phyloP scores from a whole-genome alignment of 2,113 vertebrate genomes.

The Python bivittatus region DNA sequence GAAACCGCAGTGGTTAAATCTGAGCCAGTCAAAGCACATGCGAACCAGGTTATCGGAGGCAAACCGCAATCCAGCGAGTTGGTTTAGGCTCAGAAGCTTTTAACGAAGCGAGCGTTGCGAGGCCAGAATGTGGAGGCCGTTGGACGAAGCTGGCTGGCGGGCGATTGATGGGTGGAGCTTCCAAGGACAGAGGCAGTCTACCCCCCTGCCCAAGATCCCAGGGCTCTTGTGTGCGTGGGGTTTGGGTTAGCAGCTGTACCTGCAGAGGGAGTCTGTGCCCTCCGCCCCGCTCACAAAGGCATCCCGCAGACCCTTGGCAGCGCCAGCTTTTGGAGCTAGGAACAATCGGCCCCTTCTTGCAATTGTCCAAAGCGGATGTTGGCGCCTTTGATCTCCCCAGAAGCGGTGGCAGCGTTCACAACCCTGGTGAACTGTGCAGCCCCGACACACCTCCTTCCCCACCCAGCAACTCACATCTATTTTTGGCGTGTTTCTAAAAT shows the following conservation, averaged over 20 bases:
- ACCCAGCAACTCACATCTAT: not conserved
- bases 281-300: not conserved
- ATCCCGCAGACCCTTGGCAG: not conserved
- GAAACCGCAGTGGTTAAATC: too few species aligned
- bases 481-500: not conserved
- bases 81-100: too few species aligned
- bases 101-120: too few species aligned
- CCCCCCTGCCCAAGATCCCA: not conserved
- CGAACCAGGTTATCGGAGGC: too few species aligned
- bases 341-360: slow-evolving; percentile 5
- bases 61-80: too few species aligned
- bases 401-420: not conserved
- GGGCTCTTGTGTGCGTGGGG: not conserved
- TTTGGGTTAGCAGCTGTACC: not conserved
- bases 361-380: not conserved
- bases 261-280: not conserved
- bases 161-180: not conserved
- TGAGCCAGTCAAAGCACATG: too few species aligned
- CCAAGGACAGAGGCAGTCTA: not conserved
- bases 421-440: not conserved
- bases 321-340: not conserved
- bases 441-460: not conserved
- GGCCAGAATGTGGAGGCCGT: too few species aligned
- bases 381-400: not conserved
- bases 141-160: not conserved